Percentiles rank a stretch among this genome's conserved stretches.
These are phyloP conservation scores for Nezara viridula DNA, from an alignment of 2,888 invertebrate species.

Conservation along the genomic window DNA sequence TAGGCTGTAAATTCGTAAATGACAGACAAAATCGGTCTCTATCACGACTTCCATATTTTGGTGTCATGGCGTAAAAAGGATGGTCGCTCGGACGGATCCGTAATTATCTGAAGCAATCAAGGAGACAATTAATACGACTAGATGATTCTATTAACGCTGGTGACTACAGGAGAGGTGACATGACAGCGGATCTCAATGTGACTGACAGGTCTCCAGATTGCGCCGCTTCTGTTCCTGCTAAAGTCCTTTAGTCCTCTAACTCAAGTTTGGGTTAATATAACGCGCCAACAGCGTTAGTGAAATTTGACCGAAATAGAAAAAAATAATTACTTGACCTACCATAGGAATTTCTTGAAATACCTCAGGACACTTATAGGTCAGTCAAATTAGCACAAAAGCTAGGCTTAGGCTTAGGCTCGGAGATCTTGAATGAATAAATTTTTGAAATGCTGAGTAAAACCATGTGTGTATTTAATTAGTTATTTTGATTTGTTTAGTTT, in stretches of 20 bases:
- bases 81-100: background rate
- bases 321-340: too few species aligned
- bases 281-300: background rate
- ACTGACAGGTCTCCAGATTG: conserved; percentile 39
- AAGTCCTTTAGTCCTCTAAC: background rate
- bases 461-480: too few species aligned
- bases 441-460: too few species aligned
- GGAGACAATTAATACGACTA: conserved; percentile 34
- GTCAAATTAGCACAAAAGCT: too few species aligned
- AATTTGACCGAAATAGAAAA: too few species aligned
- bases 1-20: too few species aligned
- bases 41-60: background rate
- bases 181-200: background rate
- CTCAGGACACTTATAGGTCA: too few species aligned
- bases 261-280: background rate
- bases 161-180: conserved; percentile 11
- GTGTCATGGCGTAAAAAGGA: background rate
- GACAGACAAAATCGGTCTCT: background rate
- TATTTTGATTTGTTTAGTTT: too few species aligned
- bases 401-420: too few species aligned
- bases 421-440: too few species aligned
- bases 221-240: background rate
- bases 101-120: conserved; percentile 41
- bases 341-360: too few species aligned
- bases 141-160: conserved; percentile 27